phyloP scores from a whole-genome alignment of 2,888 invertebrate genomes.

The Hydraecia micacea region DNA sequence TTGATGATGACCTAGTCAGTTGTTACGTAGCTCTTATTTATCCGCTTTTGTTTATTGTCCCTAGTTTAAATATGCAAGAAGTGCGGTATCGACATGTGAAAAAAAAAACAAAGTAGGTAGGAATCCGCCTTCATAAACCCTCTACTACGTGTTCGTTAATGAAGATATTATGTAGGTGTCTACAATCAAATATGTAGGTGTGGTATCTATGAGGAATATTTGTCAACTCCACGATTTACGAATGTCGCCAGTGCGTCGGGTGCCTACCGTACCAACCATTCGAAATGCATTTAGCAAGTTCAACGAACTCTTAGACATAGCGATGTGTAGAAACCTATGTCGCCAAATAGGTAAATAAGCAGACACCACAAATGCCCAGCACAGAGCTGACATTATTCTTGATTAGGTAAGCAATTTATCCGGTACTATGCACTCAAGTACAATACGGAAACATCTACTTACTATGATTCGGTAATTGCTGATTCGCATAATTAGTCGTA shows the following conservation, averaged over 20 bases:
- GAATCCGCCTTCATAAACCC: constrained; percentile 28
- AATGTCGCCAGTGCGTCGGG: constrained; percentile 26
- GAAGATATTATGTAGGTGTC: constrained; percentile 3
- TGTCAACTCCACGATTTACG: constrained; percentile 24
- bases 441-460: constrained; percentile 46
- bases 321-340: constrained; percentile 45
- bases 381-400: constrained; percentile 48
- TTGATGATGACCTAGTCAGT: neutral
- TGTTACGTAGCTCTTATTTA: constrained; percentile 7
- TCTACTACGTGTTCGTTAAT: constrained; percentile 26
- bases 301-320: constrained; percentile 52
- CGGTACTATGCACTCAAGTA: constrained; percentile 21
- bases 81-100: neutral
- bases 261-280: constrained; percentile 39
- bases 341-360: constrained; percentile 37
- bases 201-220: constrained; percentile 27
- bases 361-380: constrained; percentile 48
- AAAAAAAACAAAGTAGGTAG: neutral
- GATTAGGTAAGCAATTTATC: constrained; percentile 52
- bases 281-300: constrained; percentile 58
- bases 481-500: constrained; percentile 52
- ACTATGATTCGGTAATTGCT: constrained; percentile 43
- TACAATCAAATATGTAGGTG: constrained; percentile 28
- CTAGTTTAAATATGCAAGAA: neutral
- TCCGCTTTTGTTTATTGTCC: neutral